phyloP scores from a whole-genome alignment of 64 coral and sea anemone genomes.

The Montipora foliosa region DNA sequence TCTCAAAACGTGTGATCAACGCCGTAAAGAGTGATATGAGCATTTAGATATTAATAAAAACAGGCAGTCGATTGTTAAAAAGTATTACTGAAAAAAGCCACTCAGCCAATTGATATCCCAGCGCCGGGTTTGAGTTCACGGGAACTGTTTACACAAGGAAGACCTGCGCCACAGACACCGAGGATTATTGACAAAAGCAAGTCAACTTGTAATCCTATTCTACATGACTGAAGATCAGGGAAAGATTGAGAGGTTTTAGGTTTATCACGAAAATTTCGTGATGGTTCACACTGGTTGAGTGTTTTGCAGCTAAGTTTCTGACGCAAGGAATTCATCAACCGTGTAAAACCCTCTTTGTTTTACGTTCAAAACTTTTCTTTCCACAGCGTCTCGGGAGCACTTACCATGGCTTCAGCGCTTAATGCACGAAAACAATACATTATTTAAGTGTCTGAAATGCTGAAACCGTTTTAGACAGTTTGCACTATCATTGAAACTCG shows the following conservation, averaged over 20 bases:
- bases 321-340: neutral
- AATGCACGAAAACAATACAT: constrained; percentile 6
- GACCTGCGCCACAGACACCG: neutral
- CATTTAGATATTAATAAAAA: neutral
- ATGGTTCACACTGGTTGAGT: neutral
- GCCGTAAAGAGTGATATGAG: neutral
- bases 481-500: neutral
- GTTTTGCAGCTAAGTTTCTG: neutral
- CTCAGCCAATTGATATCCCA: neutral
- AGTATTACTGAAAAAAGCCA: neutral
- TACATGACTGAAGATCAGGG: too few relatives aligned
- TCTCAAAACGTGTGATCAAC: constrained; percentile 31
- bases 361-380: neutral
- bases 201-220: neutral
- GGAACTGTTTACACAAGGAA: constrained; percentile 9
- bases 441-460: neutral
- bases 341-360: neutral
- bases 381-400: neutral
- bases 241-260: too few relatives aligned
- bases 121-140: constrained; percentile 4
- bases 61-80: neutral
- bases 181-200: neutral
- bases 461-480: neutral
- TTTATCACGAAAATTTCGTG: neutral
- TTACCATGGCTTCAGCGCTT: neutral